Base-by-base conservation (phyloP, 2,113 vertebrate species). In the Misgurnus mizolepis region DNA sequence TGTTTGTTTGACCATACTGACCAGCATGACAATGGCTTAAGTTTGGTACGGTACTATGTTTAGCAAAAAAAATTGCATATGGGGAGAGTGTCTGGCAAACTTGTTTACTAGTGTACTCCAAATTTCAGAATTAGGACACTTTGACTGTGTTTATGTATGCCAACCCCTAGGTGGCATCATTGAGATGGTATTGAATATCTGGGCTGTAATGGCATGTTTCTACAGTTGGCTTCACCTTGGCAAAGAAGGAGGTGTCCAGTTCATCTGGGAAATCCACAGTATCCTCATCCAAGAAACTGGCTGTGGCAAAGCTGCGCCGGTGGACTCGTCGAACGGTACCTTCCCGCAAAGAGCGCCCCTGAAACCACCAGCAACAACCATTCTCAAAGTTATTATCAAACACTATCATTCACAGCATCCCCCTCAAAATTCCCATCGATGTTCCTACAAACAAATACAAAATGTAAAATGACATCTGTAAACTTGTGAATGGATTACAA, bases 211-310 rank as follows among this genome's bases (percentile, higher is more conserved):
- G n/a, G 2, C 5, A 39, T 27, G 62, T 7, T 49, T 34, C 7
- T 69, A 15, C 40, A 17, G 8, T 56, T 7, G 39, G 4, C 47
- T 60, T 95, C 89, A 99, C 98, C 94, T 95, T 93, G 83, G 96
- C 96, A 3, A 99, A 99, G 92, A 99, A 99, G 18, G 98, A 99
- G 0, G 97, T 99, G 89, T 99, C 98, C 0, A 98, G 88, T 78
- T 99, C 98, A 64, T 98, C 97, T 0, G 95, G 94, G 81, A 98
- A 97, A 87, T 99, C 98, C 6, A 93, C 90, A 0, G 95, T 93
- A 80, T 99, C 98, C 80, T 98, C 98, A 80, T 99, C 98, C 89
- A 98, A 89, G 90, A 97, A 98, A 83, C 96, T 97, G 80, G 96
- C 96, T 0, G 96, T 95, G 0, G 96, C 96, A 83, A 99, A 99